These are phyloP conservation scores for Hydrozoanthus gracilis DNA, from an alignment of 92 coral and sea anemone genomes.

Conservation along the genomic window DNA sequence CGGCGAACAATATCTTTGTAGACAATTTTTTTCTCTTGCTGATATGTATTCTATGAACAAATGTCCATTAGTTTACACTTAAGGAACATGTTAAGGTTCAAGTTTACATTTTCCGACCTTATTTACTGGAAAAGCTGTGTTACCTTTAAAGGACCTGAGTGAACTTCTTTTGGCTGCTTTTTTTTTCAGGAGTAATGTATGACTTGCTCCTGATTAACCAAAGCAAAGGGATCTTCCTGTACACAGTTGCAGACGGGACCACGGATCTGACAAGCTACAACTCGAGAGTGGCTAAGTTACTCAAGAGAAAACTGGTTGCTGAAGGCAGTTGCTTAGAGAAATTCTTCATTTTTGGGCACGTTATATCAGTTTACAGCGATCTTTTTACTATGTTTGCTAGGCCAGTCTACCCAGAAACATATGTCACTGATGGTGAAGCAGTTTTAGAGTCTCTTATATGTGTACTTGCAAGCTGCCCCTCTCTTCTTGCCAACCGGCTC, in stretches of 20 bases:
- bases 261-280: not conserved
- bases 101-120: too few species aligned
- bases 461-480: slow-evolving; percentile 32
- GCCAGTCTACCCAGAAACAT: slow-evolving; percentile 4
- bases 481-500: slow-evolving; percentile 15
- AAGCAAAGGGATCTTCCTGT: slow-evolving; percentile 33
- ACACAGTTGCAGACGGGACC: not conserved
- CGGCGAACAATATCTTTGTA: too few species aligned
- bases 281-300: not conserved
- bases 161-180: not conserved
- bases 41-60: too few species aligned
- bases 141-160: not conserved
- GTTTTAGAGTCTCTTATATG: slow-evolving; percentile 13
- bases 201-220: slow-evolving; percentile 36
- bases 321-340: slow-evolving; percentile 26
- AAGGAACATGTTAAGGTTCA: too few species aligned
- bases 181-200: slow-evolving; percentile 24
- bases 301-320: slow-evolving; percentile 2
- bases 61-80: too few species aligned
- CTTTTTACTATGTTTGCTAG: not conserved
- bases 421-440: not conserved
- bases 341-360: too few species aligned
- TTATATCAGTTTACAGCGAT: too few species aligned
- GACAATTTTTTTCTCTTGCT: too few species aligned
- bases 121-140: too few species aligned